Evolutionary conservation across 2,113 vertebrate species (phyloP).

Genomic region (Tragelaphus strepsiceros): DNA sequence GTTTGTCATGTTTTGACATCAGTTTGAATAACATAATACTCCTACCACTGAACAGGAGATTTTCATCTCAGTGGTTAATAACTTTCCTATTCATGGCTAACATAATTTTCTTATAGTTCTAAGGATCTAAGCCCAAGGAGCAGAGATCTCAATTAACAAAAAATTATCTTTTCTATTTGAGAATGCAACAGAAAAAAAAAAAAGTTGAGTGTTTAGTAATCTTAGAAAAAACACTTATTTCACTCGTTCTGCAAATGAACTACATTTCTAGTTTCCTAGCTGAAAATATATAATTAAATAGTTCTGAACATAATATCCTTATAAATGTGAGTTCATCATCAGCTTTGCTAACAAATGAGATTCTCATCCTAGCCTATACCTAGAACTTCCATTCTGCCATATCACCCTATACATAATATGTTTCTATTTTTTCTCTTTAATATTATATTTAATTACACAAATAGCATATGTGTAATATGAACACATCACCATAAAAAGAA

Average conservation of each 20-base stretch:
- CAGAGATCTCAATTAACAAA: neutral
- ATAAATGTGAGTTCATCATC: neutral
- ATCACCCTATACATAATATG: neutral
- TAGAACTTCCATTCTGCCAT: neutral
- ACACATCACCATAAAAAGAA: neutral
- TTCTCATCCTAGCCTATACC: neutral
- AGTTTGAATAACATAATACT: neutral
- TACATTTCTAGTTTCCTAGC: neutral
- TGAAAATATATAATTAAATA: neutral
- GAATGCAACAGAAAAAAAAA: neutral
- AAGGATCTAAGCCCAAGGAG: neutral
- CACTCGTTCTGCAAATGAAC: neutral
- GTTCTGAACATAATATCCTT: neutral
- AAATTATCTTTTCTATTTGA: neutral
- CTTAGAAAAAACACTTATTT: neutral
- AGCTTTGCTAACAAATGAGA: neutral
- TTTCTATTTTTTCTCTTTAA: neutral
- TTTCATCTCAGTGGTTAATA: conserved; percentile 15
- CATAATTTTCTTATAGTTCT: neutral
- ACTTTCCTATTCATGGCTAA: neutral
- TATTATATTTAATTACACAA: neutral
- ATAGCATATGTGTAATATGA: neutral
- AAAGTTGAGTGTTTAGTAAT: neutral
- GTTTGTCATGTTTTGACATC: neutral
- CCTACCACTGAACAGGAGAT: neutral